Evolutionary conservation across 64 coral and sea anemone genomes (phyloP).

Genomic region (Exaiptasia diaphana): DNA sequence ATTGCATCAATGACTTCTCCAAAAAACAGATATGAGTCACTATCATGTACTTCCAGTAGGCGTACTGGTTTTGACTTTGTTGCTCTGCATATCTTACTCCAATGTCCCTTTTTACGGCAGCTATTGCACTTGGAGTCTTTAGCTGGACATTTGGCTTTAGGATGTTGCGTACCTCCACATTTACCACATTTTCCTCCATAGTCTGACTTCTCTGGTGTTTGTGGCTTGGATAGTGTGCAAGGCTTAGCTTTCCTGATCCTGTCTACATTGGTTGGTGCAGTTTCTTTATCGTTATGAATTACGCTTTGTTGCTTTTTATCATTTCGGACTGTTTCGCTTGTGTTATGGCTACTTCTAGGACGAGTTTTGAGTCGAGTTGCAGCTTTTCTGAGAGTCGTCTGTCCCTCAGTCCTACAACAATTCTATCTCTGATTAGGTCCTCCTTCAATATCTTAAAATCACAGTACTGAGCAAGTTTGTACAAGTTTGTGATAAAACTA

Average conservation of each 20-base stretch:
- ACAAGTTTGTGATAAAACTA: background rate
- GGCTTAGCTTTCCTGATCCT: background rate
- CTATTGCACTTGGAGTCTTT: conserved; percentile 33
- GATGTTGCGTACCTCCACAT: background rate
- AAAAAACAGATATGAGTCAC: background rate
- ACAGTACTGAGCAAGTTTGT: conserved; percentile 2
- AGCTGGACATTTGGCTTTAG: conserved; percentile 21
- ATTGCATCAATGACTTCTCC: background rate
- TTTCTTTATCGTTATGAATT: background rate
- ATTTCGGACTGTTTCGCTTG: conserved; percentile 10
- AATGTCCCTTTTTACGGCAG: conserved; percentile 9
- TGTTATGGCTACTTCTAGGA: conserved; percentile 24
- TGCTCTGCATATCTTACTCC: conserved; percentile 17
- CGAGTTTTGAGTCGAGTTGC: conserved; percentile 22
- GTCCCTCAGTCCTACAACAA: conserved; percentile 38
- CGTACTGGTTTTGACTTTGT: background rate
- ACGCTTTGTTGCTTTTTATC: conserved; percentile 22
- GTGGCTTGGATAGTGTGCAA: background rate
- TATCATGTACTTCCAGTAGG: background rate
- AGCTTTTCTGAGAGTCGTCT: conserved; percentile 50
- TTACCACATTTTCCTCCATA: conserved; percentile 23
- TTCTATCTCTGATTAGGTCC: conserved; percentile 51
- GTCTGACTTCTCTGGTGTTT: background rate
- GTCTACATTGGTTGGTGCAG: background rate
- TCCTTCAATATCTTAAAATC: conserved; percentile 23